phyloP scores from a whole-genome alignment of 2,888 invertebrate species.

The Halocaridina rubra region DNA sequence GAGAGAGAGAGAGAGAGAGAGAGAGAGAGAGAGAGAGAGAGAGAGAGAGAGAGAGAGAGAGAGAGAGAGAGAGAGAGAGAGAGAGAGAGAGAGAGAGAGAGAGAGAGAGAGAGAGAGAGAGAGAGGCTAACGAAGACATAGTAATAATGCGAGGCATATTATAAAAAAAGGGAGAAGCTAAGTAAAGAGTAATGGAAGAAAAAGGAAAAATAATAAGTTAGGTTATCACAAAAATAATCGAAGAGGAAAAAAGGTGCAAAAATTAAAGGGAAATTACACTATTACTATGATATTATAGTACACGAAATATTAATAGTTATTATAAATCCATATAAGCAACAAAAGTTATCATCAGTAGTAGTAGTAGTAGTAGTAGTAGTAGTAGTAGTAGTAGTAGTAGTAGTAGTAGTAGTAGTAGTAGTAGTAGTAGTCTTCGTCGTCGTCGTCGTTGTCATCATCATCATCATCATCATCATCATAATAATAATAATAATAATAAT shows the following conservation, averaged over 20 bases:
- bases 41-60: background rate
- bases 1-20: background rate
- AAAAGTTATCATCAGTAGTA: background rate
- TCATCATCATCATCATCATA: too few relatives aligned
- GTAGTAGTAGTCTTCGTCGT: background rate
- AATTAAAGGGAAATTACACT: too few relatives aligned
- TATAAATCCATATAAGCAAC: background rate
- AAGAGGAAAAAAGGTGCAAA: too few relatives aligned
- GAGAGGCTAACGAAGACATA: background rate
- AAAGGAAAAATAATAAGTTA: too few relatives aligned
- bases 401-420: background rate
- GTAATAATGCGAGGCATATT: too few relatives aligned
- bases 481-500: too few relatives aligned
- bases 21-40: background rate
- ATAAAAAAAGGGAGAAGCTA: too few relatives aligned
- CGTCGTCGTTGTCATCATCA: too few relatives aligned
- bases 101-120: background rate
- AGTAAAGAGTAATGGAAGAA: too few relatives aligned
- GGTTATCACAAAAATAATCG: too few relatives aligned
- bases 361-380: background rate
- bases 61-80: background rate
- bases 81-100: background rate
- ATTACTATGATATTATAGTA: too few relatives aligned
- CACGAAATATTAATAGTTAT: too few relatives aligned
- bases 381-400: background rate